Conservation (phyloP, 2,797 vertebrate species). For the Cryptoblepharus egeriae region DNA sequence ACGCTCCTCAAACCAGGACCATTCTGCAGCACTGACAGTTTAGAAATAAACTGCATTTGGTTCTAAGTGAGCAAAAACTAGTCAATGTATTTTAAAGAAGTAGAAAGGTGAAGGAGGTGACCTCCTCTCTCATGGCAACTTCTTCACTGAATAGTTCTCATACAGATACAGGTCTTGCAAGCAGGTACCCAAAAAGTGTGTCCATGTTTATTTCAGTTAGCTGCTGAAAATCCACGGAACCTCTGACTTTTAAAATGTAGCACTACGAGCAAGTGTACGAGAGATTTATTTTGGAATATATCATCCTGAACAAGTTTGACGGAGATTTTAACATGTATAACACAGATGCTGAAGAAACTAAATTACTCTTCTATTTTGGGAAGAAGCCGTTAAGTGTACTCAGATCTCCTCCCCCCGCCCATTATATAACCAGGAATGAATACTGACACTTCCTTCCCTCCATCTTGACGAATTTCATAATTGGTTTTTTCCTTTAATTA, state of each 20-base stretch:
- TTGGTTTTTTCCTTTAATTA: neutral
- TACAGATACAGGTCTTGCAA: slow-evolving; percentile 37
- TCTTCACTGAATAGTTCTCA: slow-evolving; percentile 46
- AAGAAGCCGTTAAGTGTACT: slow-evolving; percentile 33
- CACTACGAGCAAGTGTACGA: slow-evolving; percentile 44
- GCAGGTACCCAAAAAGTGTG: slow-evolving; percentile 35
- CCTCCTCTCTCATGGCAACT: slow-evolving; percentile 23
- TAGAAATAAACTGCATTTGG: slow-evolving; percentile 56
- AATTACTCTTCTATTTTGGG: slow-evolving; percentile 5
- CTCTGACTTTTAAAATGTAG: slow-evolving; percentile 50
- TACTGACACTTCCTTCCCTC: neutral
- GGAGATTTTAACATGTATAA: slow-evolving; percentile 18
- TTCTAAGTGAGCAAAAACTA: slow-evolving; percentile 46
- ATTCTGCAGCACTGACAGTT: slow-evolving; percentile 73
- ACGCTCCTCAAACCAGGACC: slow-evolving; percentile 70
- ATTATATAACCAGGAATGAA: slow-evolving; percentile 17
- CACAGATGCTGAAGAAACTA: slow-evolving; percentile 30
- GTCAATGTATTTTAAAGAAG: slow-evolving; percentile 67
- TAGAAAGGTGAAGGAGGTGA: slow-evolving; percentile 47
- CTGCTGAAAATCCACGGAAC: slow-evolving; percentile 41
- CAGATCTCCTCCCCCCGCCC: neutral
- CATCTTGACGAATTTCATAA: slow-evolving; percentile 22
- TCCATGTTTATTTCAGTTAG: slow-evolving; percentile 56
- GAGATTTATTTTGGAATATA: slow-evolving; percentile 37
- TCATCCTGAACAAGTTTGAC: slow-evolving; percentile 42